Conservation (phyloP, 1,140 invertebrate genomes). For the Drusus annulatus region DNA sequence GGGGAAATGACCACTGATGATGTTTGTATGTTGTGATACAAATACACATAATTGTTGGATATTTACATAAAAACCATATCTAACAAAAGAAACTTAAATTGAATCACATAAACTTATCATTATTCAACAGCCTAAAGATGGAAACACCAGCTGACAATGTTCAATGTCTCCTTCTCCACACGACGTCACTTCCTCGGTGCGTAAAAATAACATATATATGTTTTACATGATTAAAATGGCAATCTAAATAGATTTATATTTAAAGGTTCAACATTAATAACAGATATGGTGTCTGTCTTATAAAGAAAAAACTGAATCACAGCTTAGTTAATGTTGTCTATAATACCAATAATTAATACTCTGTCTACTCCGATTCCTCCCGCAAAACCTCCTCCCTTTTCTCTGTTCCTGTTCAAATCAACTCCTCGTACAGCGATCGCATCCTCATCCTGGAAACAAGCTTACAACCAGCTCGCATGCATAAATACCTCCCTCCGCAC, state of each 20-base stretch:
- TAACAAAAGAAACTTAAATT: slow-evolving; percentile 26
- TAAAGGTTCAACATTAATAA: slow-evolving; percentile 7
- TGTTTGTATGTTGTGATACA: slow-evolving; percentile 18
- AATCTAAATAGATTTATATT: slow-evolving; percentile 33
- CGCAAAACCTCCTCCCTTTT: not conserved
- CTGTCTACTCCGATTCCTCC: slow-evolving; percentile 12
- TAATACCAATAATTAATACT: slow-evolving; percentile 50
- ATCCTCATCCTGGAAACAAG: too few species aligned
- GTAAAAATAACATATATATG: slow-evolving; percentile 40
- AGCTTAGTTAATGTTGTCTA: slow-evolving; percentile 49
- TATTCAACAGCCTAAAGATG: slow-evolving; percentile 18
- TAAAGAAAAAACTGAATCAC: slow-evolving; percentile 45
- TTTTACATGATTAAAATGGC: slow-evolving; percentile 48
- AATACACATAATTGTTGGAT: slow-evolving; percentile 21
- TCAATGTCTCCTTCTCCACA: not conserved
- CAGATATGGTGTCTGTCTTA: slow-evolving; percentile 31
- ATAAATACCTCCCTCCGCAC: too few species aligned
- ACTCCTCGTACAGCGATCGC: too few species aligned
- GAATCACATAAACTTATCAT: slow-evolving; percentile 32
- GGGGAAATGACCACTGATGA: slow-evolving; percentile 5
- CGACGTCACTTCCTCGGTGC: not conserved
- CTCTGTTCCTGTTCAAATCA: too few species aligned
- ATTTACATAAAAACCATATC: slow-evolving; percentile 30
- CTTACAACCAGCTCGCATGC: too few species aligned
- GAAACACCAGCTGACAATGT: not conserved